Evolutionary conservation across 2,797 vertebrate species (phyloP).

Genomic region (Lacerta agilis): DNA sequence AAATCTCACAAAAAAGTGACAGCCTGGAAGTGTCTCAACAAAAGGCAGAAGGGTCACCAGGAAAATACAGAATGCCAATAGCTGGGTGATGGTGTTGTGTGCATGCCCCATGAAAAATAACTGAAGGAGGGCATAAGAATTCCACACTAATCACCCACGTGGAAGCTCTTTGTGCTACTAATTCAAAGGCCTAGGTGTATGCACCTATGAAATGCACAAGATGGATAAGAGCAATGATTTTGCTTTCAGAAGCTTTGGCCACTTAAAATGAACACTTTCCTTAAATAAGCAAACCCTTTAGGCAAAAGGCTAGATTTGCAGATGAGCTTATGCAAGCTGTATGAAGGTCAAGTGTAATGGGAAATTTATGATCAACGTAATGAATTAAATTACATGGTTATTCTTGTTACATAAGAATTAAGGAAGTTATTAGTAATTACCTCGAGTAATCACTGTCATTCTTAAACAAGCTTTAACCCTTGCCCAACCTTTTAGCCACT

Average conservation of each 20-base stretch:
- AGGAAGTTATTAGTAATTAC: background rate
- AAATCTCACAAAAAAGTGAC: no score
- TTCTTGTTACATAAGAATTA: conserved; percentile 16
- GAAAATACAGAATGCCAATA: no score
- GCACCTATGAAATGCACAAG: background rate
- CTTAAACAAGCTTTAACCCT: background rate
- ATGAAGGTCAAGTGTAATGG: background rate
- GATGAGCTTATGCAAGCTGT: background rate
- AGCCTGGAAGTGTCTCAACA: no score
- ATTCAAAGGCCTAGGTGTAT: no score
- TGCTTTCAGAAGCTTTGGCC: background rate
- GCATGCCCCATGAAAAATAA: no score
- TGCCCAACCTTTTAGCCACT: background rate
- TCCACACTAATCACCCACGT: no score
- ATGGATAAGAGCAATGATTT: background rate
- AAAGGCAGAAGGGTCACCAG: no score
- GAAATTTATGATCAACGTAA: background rate
- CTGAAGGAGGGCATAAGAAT: no score
- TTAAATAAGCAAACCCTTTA: background rate
- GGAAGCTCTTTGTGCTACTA: no score
- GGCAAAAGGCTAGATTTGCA: background rate
- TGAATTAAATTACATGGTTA: background rate
- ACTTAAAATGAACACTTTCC: background rate
- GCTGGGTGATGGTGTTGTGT: no score
- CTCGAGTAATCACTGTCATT: background rate